Evolutionary conservation across 1,140 invertebrate genomes (phyloP).

Genomic region (Eupristina koningsbergeri): DNA sequence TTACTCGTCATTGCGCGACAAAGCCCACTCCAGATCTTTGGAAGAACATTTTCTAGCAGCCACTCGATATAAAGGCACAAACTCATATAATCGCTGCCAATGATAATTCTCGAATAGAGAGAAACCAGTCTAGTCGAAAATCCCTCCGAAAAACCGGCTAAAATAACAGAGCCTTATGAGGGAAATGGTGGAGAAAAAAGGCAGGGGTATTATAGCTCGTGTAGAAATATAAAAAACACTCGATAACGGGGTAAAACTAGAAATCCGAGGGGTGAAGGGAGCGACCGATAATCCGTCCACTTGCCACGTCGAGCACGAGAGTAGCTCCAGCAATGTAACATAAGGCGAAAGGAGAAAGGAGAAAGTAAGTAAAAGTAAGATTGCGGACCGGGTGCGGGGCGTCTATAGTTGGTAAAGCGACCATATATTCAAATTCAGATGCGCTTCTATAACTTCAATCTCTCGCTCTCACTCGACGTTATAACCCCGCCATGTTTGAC

Average conservation of each 20-base stretch:
- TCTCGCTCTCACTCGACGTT: constrained; percentile 26
- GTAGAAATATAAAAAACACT: constrained; percentile 8
- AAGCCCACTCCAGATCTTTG: neutral
- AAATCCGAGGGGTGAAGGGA: neutral
- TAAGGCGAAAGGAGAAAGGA: constrained; percentile 5
- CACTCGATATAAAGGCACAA: too few species aligned
- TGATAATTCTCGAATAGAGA: neutral
- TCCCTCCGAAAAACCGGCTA: neutral
- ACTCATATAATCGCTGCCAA: neutral
- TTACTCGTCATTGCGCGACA: neutral
- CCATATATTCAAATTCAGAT: constrained; percentile 23
- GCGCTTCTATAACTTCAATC: constrained; percentile 13
- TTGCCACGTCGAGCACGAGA: neutral
- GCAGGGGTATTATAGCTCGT: neutral
- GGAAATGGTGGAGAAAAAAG: neutral
- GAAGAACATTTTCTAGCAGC: neutral
- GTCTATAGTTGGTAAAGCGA: neutral
- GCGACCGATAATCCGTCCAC: neutral
- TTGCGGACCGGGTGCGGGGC: neutral
- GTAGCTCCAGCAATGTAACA: neutral
- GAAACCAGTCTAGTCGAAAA: constrained; percentile 12
- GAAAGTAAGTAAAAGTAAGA: constrained; percentile 23
- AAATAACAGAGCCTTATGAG: neutral
- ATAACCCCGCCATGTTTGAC: constrained; percentile 56
- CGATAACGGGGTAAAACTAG: constrained; percentile 9